Evolutionary conservation across 2,888 invertebrate genomes (phyloP).

Genomic region (Diarsia mendica): DNA sequence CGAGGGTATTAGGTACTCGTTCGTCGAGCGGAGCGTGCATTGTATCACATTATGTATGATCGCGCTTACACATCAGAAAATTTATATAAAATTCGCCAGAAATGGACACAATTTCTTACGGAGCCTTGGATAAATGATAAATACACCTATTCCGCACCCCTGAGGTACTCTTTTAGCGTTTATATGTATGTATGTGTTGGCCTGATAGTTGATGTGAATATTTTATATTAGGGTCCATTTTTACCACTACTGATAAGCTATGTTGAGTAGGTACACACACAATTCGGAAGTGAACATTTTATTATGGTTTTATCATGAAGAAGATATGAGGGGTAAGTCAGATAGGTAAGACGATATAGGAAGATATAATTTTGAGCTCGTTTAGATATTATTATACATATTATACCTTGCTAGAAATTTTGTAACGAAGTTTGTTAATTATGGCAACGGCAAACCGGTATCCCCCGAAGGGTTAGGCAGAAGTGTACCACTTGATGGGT

Average conservation of each 20-base stretch:
- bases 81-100: slow-evolving; percentile 48
- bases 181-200: slow-evolving; percentile 24
- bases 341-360: background rate
- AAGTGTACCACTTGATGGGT: too few species aligned
- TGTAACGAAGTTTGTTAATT: too few species aligned
- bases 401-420: background rate
- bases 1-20: slow-evolving; percentile 42
- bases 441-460: too few species aligned
- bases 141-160: slow-evolving; percentile 30
- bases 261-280: slow-evolving; percentile 25
- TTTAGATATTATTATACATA: background rate
- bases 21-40: slow-evolving; percentile 33
- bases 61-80: slow-evolving; percentile 29
- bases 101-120: slow-evolving; percentile 52
- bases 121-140: slow-evolving; percentile 34
- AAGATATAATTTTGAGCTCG: background rate
- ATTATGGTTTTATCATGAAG: slow-evolving; percentile 40
- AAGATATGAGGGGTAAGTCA: slow-evolving; percentile 11
- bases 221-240: slow-evolving; percentile 49
- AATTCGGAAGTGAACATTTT: slow-evolving; percentile 22
- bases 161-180: slow-evolving; percentile 21
- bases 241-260: slow-evolving; percentile 45
- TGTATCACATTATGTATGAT: slow-evolving; percentile 27
- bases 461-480: background rate
- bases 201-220: slow-evolving; percentile 37